Evolutionary conservation across 2,888 invertebrate species (phyloP).

Genomic region (Taphrorychus bicolor): DNA sequence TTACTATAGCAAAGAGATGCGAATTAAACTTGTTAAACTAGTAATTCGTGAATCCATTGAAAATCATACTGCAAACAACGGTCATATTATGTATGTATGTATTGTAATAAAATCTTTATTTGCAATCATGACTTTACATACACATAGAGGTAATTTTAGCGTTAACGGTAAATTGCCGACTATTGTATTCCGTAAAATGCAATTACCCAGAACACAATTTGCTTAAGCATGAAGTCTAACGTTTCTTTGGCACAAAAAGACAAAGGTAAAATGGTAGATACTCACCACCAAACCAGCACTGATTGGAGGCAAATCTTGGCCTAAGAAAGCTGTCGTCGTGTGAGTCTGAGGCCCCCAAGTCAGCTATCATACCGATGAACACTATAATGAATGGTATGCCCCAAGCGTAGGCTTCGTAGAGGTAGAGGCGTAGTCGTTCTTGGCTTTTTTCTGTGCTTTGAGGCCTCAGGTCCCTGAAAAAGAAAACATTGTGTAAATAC

Average conservation of each 20-base stretch:
- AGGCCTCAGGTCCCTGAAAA: conserved; percentile 79
- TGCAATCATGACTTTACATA: no score
- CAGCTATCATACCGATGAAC: conserved; percentile 75
- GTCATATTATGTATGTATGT: no score
- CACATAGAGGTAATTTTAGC: conserved; percentile 1
- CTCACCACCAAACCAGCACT: conserved; percentile 86
- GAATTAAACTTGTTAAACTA: no score
- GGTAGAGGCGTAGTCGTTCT: conserved; percentile 78
- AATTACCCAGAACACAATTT: neutral
- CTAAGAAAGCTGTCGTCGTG: conserved; percentile 65
- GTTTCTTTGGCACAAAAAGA: neutral
- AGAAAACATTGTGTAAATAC: no score
- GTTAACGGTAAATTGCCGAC: neutral
- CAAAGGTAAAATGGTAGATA: conserved; percentile 28
- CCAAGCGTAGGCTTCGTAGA: conserved; percentile 87
- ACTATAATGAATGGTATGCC: conserved; percentile 81
- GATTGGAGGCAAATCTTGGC: conserved; percentile 79
- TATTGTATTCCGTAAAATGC: neutral
- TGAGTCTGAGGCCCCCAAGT: conserved; percentile 65
- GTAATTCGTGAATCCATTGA: no score
- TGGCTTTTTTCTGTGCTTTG: conserved; percentile 86
- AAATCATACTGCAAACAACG: no score
- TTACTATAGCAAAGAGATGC: no score
- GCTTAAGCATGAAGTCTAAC: neutral
- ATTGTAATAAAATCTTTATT: no score